Base-by-base conservation (phyloP, 2,113 vertebrate species). In the Aspiorhynchus laticeps region DNA sequence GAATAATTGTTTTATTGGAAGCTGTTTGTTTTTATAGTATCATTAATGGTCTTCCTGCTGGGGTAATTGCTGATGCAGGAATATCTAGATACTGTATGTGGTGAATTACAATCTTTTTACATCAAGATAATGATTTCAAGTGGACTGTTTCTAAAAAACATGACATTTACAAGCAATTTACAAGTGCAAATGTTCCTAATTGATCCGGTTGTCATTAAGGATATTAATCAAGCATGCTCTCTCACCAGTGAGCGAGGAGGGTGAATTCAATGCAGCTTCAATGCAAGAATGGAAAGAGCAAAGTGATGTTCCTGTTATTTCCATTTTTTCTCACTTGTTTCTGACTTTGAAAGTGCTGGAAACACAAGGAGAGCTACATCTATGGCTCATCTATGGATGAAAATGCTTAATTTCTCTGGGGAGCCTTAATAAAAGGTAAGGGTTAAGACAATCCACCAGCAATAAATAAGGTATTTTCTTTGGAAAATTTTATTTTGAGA, bases 131-230 rank as follows among this genome's bases (percentile, higher is more conserved):
- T 83, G 33, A 71, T 71, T 81, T 83, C 28, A 83, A 21, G 26
- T 69, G 28, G 15, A 69, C 80, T 69, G 80, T 33, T 84, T 53
- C 48, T 84, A 12, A 14, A 51, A 74, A 84, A 74, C 67, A 74
- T 84, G 82, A 89, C 84, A 90, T 86, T 90, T 81, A 81, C 80
- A 78, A 67, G 69, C 78, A 84, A 80, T 86, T 71, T 90, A 86
- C n/a, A 84, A 87, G 87, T 82, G 80, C 77, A 88, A 90, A 88
- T 87, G 41, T 85, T 90, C 84, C 61, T 88, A 88, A 90, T 88
- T 87, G 85, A 87, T 91, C 89, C 86, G 80, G 84, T 86, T 90
- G 87, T 81, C 77, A 91, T 89, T 75, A 85, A 86, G 79, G 71
- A 85, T 46, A 86, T 90, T 91, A 90, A 90, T 88, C 86, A 91